phyloP scores from a whole-genome alignment of 2,797 vertebrate species.

The Anguilla pacifica region DNA sequence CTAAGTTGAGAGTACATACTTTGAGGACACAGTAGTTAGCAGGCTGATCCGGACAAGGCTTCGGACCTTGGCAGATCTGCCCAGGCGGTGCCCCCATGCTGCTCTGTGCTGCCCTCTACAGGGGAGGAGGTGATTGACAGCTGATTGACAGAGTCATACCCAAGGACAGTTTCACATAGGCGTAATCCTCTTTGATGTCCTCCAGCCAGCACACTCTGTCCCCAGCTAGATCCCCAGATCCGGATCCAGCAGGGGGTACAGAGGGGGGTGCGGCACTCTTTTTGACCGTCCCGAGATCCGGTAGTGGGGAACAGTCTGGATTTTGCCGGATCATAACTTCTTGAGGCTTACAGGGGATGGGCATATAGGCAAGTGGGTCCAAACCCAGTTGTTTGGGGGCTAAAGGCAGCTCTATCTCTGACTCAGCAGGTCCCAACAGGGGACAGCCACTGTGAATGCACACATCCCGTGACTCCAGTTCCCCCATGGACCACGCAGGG shows the following conservation, averaged over 20 bases:
- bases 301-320: background rate
- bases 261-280: background rate
- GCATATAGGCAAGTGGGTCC: background rate
- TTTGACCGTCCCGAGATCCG: background rate
- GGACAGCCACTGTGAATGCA: background rate
- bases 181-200: too few species aligned
- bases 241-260: background rate
- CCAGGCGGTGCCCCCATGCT: background rate
- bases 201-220: too few species aligned
- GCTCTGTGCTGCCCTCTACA: constrained; percentile 28
- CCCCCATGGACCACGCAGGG: background rate
- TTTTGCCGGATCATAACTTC: background rate
- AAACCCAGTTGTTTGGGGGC: background rate
- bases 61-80: background rate
- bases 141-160: background rate
- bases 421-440: background rate
- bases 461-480: background rate
- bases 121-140: background rate
- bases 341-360: background rate
- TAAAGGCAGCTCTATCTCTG: background rate
- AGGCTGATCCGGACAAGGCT: too few species aligned
- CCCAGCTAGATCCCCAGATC: too few species aligned
- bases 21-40: too few species aligned
- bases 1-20: too few species aligned
- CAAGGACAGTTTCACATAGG: background rate